Evolutionary conservation across 2,888 invertebrate species (phyloP).

Genomic region (Aleiodes testaceus): DNA sequence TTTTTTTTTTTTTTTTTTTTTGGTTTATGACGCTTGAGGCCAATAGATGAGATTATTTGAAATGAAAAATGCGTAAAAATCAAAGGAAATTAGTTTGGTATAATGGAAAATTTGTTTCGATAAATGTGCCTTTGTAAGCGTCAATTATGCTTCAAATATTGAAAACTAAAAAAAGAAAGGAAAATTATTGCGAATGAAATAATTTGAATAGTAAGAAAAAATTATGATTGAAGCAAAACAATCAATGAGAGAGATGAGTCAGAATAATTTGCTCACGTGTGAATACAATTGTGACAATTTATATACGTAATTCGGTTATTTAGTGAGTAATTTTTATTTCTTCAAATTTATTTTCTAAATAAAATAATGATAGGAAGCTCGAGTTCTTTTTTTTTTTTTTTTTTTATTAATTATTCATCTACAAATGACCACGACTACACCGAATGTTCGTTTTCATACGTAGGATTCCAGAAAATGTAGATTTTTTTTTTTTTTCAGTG

Average conservation of each 20-base stretch:
- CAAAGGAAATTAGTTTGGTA: background rate
- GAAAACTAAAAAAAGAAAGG: background rate
- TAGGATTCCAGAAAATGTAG: background rate
- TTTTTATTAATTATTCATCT: background rate
- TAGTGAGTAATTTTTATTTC: constrained; percentile 18
- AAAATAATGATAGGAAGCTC: constrained; percentile 13
- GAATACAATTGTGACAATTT: constrained; percentile 27
- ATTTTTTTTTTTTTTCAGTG: background rate
- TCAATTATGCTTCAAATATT: constrained; percentile 17
- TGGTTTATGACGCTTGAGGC: too few species aligned
- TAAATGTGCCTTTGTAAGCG: constrained; percentile 32
- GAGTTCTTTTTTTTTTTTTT: background rate
- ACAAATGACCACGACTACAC: background rate
- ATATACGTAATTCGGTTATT: constrained; percentile 30
- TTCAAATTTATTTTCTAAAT: constrained; percentile 4
- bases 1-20: too few species aligned
- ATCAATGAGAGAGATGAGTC: too few species aligned
- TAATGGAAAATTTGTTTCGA: background rate
- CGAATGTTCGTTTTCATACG: constrained; percentile 10
- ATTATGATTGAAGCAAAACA: background rate
- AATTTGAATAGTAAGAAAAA: constrained; percentile 4
- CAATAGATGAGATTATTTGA: background rate
- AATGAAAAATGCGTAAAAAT: constrained; percentile 17
- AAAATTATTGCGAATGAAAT: background rate
- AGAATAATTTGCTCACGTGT: background rate